Base-by-base conservation (phyloP, 2,888 invertebrate genomes). In the Oscheius sp. region DNA sequence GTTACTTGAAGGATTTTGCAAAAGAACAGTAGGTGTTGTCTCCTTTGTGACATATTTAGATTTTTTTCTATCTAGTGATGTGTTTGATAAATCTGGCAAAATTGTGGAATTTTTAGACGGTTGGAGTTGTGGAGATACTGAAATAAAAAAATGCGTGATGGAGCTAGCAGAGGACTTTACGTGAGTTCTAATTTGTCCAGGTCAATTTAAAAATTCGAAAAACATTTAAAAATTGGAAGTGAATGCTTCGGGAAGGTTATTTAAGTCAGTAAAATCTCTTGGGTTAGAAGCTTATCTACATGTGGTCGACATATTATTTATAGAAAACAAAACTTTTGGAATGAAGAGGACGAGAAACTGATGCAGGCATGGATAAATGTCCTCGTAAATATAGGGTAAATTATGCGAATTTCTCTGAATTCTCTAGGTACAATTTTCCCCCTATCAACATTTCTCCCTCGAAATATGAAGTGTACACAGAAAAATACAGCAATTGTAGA, bases 1-100 rank as follows among this genome's bases (percentile, higher is more conserved):
- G 65, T 33, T 78, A 74, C 59, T 57, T 77, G 51, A 70, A 67
- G 4, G 76, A 78, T 62, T 77, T 74, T 47, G 61, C 73, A 22
- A 68, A 75, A 56, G 75, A 75, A 54, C 38, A 28, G 59, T 59
- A 26, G 44, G 26, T n/a, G n/a, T n/a, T n/a, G n/a, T n/a, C n/a
- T n/a, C n/a, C n/a, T n/a, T n/a, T n/a, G n/a, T n/a, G n/a, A n/a
- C n/a, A n/a, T n/a, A n/a, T n/a, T n/a, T n/a, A n/a, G n/a, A n/a
- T n/a, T n/a, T n/a, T n/a, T n/a, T n/a, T n/a, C n/a, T n/a, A n/a
- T n/a, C n/a, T 12, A 47, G 47, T 12, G 47, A 47, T 20, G 47
- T 47, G 17, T 47, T 24, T 24, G 24, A 47, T 12, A 9, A 47
- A 20, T 47, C 47, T 6, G 47, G 47, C 20, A 47, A 47, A 12